phyloP scores from a whole-genome alignment of 2,888 invertebrate genomes.

The Cataglyphis livida region DNA sequence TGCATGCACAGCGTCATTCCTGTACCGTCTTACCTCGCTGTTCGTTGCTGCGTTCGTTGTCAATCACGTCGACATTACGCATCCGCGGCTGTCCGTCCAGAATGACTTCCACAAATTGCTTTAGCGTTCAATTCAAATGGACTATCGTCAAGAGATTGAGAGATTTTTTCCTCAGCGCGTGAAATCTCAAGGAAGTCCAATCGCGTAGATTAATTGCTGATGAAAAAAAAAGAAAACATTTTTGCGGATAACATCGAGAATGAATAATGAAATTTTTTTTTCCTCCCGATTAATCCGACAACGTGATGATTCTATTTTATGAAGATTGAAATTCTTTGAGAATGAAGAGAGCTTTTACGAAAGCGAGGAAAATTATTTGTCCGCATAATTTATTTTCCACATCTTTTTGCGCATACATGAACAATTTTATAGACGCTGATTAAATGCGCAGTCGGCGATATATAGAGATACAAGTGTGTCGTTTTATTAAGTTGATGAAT shows the following conservation, averaged over 20 bases:
- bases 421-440: neutral
- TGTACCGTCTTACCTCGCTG: conserved; percentile 52
- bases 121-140: neutral
- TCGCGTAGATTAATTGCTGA: neutral
- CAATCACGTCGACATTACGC: conserved; percentile 17
- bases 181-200: neutral
- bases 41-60: conserved; percentile 43
- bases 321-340: neutral
- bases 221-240: neutral
- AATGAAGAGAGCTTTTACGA: neutral
- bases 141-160: neutral
- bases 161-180: neutral
- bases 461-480: conserved; percentile 27
- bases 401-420: neutral
- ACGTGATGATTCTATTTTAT: neutral
- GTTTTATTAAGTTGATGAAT: conserved; percentile 45
- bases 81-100: conserved; percentile 20
- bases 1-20: neutral
- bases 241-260: neutral
- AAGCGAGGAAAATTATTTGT: neutral
- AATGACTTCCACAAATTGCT: conserved; percentile 16
- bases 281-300: neutral
- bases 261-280: neutral
- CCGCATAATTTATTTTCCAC: neutral
- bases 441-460: conserved; percentile 16